Conservation (phyloP, 2,888 invertebrate genomes). For the Ctena decussata region DNA sequence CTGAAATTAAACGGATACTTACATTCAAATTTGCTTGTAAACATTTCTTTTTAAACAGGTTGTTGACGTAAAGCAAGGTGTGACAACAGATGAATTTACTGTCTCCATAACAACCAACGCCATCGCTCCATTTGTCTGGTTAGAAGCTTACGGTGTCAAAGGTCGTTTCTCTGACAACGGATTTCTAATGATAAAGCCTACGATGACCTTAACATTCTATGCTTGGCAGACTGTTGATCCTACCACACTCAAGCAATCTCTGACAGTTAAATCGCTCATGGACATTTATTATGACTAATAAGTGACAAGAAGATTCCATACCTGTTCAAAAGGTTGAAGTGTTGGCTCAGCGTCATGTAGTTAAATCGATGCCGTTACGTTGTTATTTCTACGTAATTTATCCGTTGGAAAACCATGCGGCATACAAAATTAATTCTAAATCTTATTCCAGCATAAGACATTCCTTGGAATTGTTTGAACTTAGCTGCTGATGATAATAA, state of each 20-base stretch:
- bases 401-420: too few relatives aligned
- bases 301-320: too few relatives aligned
- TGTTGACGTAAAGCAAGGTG: slow-evolving; percentile 48
- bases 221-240: slow-evolving; percentile 64
- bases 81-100: slow-evolving; percentile 45
- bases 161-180: slow-evolving; percentile 94
- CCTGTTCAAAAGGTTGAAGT: too few relatives aligned
- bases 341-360: too few relatives aligned
- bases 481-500: too few relatives aligned
- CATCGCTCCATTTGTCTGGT: slow-evolving; percentile 85
- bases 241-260: slow-evolving; percentile 33
- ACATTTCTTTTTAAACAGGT: slow-evolving; percentile 71
- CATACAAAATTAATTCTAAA: too few relatives aligned
- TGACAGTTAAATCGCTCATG: slow-evolving; percentile 71
- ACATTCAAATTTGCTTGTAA: too few relatives aligned
- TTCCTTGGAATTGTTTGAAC: too few relatives aligned
- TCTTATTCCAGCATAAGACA: too few relatives aligned
- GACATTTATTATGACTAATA: slow-evolving; percentile 65
- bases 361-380: too few relatives aligned
- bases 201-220: slow-evolving; percentile 69
- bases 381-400: too few relatives aligned
- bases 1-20: too few relatives aligned
- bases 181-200: slow-evolving; percentile 88
- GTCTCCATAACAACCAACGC: slow-evolving; percentile 74
- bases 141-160: slow-evolving; percentile 80